Conservation (phyloP, 1,140 invertebrate species). For the Drosophila tropicalis region DNA sequence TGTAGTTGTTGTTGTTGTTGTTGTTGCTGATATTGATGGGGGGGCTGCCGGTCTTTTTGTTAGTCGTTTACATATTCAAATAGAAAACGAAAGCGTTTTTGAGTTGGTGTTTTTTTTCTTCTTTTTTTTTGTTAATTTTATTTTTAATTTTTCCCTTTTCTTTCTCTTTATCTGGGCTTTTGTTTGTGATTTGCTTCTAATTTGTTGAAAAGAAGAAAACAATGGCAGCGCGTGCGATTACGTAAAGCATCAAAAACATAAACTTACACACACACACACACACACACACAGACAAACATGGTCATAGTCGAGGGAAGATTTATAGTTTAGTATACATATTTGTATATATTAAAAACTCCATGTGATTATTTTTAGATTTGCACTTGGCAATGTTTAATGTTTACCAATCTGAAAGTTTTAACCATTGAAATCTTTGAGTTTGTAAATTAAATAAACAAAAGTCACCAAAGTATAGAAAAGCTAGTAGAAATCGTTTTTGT, state of each 20-base stretch:
- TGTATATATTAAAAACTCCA: background rate
- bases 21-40: constrained; percentile 12
- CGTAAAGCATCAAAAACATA: constrained; percentile 45
- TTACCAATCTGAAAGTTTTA: no score
- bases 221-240: constrained; percentile 62
- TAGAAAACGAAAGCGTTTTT: constrained; percentile 78
- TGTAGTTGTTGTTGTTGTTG: constrained; percentile 1
- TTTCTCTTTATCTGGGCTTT: background rate
- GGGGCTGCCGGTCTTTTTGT: constrained; percentile 71
- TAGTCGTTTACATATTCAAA: constrained; percentile 71
- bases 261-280: constrained; percentile 30
- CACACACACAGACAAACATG: background rate
- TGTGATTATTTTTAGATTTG: no score
- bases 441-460: no score
- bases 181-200: constrained; percentile 55
- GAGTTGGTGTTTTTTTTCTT: constrained; percentile 49
- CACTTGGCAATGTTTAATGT: no score
- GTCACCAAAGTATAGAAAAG: no score
- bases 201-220: constrained; percentile 62
- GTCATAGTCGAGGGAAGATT: background rate
- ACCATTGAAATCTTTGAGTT: no score
- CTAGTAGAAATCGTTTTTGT: no score
- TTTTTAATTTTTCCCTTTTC: constrained; percentile 4
- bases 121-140: constrained; percentile 10
- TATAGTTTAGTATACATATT: background rate